These are phyloP conservation scores for Oenanthe melanoleuca DNA, from an alignment of 2,113 vertebrate genomes.

Conservation along the genomic window DNA sequence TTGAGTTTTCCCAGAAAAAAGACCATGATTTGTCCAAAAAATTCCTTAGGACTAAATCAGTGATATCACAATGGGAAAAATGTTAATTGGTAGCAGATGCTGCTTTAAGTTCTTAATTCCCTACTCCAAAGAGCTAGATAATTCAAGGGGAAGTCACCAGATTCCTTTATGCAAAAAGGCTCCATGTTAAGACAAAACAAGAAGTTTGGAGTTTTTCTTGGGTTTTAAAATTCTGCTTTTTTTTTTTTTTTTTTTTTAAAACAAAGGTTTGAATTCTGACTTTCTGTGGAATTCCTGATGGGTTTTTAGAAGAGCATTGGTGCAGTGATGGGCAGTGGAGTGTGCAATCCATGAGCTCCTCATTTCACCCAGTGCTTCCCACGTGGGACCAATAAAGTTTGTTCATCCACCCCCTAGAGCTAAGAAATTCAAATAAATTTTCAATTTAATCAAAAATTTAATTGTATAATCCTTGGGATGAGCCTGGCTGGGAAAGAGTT, in stretches of 20 bases:
- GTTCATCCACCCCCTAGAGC: too few relatives aligned
- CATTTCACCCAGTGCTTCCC: neutral
- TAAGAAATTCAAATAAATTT: neutral
- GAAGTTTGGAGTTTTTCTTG: neutral
- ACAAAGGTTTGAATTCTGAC: neutral
- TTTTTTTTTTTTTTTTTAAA: too few relatives aligned
- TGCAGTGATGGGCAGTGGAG: neutral
- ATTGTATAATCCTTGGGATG: neutral
- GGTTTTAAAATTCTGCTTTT: neutral
- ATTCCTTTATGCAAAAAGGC: neutral
- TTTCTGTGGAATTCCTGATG: neutral
- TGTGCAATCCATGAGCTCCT: neutral
- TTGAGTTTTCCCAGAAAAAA: neutral
- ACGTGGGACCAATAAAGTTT: neutral
- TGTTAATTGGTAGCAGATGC: slow-evolving; percentile 40
- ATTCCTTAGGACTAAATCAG: neutral
- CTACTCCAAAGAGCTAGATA: neutral
- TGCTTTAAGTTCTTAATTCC: neutral
- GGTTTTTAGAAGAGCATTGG: neutral
- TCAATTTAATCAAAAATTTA: neutral
- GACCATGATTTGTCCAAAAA: neutral
- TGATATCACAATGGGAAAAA: neutral
- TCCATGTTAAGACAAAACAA: neutral
- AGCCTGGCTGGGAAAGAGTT: neutral
- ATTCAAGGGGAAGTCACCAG: neutral